Conservation (phyloP, 2,888 invertebrate genomes). For the Dryomyza anilis region DNA sequence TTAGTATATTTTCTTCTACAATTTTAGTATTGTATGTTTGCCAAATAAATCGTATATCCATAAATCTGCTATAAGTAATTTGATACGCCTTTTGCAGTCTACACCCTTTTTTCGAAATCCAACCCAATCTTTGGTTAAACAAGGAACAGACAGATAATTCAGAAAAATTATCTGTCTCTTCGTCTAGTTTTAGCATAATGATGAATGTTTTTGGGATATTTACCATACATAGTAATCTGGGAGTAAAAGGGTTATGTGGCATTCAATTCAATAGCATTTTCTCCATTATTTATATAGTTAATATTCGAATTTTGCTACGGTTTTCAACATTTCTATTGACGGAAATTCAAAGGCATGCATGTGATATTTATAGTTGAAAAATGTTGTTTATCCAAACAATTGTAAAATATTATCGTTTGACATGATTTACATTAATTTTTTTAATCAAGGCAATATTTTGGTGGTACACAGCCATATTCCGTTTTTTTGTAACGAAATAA, state of each 20-base stretch:
- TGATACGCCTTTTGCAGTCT: constrained; percentile 52
- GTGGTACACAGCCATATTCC: too few species aligned
- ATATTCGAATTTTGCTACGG: too few species aligned
- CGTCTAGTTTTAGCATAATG: constrained; percentile 8
- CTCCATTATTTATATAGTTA: too few species aligned
- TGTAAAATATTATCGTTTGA: too few species aligned
- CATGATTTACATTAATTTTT: too few species aligned
- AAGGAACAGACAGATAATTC: not conserved
- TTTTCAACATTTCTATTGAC: too few species aligned
- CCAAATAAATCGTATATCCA: constrained; percentile 56
- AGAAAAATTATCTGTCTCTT: not conserved
- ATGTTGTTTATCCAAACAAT: too few species aligned
- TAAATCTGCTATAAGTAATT: constrained; percentile 56
- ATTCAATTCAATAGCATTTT: too few species aligned
- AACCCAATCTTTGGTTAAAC: not conserved
- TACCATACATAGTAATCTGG: not conserved
- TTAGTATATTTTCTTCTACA: not conserved
- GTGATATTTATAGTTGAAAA: too few species aligned
- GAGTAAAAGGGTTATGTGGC: not conserved
- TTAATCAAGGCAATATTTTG: too few species aligned
- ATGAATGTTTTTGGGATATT: constrained; percentile 8
- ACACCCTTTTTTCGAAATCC: not conserved
- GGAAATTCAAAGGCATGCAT: too few species aligned
- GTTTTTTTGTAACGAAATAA: too few species aligned
- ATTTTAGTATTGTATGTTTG: not conserved